phyloP scores from a whole-genome alignment of 2,888 invertebrate species.

The Colostygia pectinataria region DNA sequence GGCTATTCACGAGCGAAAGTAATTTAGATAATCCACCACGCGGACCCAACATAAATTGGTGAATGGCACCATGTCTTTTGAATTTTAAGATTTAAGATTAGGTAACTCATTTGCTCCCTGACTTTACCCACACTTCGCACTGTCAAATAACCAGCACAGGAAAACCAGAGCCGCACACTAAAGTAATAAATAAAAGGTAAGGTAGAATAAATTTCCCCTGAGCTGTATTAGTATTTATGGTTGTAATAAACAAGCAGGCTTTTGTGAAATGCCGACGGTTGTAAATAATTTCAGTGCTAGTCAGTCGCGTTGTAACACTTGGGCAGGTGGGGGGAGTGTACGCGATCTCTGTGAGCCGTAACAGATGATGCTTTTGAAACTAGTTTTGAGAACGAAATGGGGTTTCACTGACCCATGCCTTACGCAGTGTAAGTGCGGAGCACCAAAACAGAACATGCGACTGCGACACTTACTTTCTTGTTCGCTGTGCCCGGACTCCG shows the following conservation, averaged over 20 bases:
- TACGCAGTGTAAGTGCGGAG: too few species aligned
- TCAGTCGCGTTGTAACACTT: constrained; percentile 71
- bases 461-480: too few species aligned
- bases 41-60: too few species aligned
- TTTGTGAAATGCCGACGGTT: constrained; percentile 76
- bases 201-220: constrained; percentile 75
- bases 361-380: too few species aligned
- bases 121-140: constrained; percentile 16
- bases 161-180: constrained; percentile 59
- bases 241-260: constrained; percentile 72
- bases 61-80: too few species aligned
- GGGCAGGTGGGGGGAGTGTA: constrained; percentile 42
- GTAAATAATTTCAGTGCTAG: constrained; percentile 78
- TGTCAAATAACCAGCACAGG: constrained; percentile 43
- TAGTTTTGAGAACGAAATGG: too few species aligned
- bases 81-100: too few species aligned
- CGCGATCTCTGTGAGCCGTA: constrained; percentile 17
- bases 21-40: too few species aligned
- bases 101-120: neutral
- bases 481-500: too few species aligned
- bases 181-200: constrained; percentile 76
- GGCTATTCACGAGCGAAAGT: too few species aligned
- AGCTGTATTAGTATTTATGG: constrained; percentile 81
- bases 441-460: too few species aligned
- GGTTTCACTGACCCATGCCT: too few species aligned